phyloP scores from a whole-genome alignment of 2,888 invertebrate species.

The Erebia epiphron region DNA sequence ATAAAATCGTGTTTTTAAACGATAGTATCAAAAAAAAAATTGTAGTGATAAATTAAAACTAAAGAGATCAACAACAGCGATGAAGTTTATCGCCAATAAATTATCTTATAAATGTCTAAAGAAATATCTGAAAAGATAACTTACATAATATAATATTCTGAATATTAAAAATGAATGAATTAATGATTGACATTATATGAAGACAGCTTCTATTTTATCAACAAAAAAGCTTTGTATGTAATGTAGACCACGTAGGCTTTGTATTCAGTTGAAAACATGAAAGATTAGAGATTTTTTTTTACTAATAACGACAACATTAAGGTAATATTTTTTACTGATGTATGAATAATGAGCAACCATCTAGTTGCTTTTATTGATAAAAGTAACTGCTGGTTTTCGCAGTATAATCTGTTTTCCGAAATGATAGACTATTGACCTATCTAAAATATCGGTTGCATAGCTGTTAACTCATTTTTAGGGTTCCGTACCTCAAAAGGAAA shows the following conservation, averaged over 20 bases:
- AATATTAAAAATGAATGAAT: conserved; percentile 3
- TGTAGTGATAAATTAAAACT: conserved; percentile 18
- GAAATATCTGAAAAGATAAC: conserved; percentile 2
- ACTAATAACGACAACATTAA: too few species aligned
- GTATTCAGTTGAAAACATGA: too few species aligned
- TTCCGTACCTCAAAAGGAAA: too few species aligned
- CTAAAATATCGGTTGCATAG: too few species aligned
- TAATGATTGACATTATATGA: background rate
- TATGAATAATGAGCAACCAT: too few species aligned
- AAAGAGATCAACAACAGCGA: conserved; percentile 21
- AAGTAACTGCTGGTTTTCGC: too few species aligned
- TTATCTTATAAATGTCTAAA: conserved; percentile 15
- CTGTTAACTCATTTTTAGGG: too few species aligned
- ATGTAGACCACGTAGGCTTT: background rate
- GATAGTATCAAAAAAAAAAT: conserved; percentile 6
- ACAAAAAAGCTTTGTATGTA: background rate
- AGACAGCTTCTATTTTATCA: background rate
- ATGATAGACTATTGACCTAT: too few species aligned
- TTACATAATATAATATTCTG: conserved; percentile 1
- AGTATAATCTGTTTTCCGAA: too few species aligned
- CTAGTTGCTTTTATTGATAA: too few species aligned
- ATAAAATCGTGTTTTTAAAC: conserved; percentile 16
- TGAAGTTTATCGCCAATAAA: conserved; percentile 19
- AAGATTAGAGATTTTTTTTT: too few species aligned
- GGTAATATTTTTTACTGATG: too few species aligned